Conservation (phyloP, 1,140 invertebrate genomes). For the Leptinotarsa defecta region DNA sequence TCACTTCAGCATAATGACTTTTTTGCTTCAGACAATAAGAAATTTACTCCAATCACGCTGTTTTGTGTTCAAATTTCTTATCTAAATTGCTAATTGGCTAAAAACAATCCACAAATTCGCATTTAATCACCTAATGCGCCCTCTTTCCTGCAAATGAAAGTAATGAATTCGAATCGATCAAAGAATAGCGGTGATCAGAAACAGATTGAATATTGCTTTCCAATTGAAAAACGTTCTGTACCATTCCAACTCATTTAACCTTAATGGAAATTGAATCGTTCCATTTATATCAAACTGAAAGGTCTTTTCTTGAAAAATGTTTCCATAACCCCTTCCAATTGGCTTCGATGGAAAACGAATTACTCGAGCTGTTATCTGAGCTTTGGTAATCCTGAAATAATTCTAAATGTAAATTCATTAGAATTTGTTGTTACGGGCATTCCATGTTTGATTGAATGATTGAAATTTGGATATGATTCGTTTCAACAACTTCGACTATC, state of each 20-base stretch:
- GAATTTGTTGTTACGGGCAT: too few species aligned
- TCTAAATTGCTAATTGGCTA: not conserved
- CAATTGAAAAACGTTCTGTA: constrained; percentile 8
- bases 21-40: not conserved
- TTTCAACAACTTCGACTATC: too few species aligned
- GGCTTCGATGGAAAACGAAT: constrained; percentile 13
- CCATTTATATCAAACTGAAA: constrained; percentile 23
- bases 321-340: constrained; percentile 10
- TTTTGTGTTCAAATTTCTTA: not conserved
- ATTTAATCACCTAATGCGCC: not conserved
- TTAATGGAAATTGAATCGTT: constrained; percentile 20
- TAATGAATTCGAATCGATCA: constrained; percentile 3
- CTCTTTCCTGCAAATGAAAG: not conserved
- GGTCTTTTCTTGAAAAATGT: constrained; percentile 20
- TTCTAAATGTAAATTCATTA: too few species aligned
- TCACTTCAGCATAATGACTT: not conserved
- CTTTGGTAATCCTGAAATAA: constrained; percentile 4
- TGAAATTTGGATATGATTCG: too few species aligned
- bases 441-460: too few species aligned
- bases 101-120: not conserved
- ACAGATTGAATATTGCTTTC: constrained; percentile 18
- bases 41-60: not conserved
- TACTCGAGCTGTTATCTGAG: constrained; percentile 14
- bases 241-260: constrained; percentile 16
- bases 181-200: constrained; percentile 8